Evolutionary conservation across 2,888 invertebrate species (phyloP).

Genomic region (Melangyna quadrimaculata): DNA sequence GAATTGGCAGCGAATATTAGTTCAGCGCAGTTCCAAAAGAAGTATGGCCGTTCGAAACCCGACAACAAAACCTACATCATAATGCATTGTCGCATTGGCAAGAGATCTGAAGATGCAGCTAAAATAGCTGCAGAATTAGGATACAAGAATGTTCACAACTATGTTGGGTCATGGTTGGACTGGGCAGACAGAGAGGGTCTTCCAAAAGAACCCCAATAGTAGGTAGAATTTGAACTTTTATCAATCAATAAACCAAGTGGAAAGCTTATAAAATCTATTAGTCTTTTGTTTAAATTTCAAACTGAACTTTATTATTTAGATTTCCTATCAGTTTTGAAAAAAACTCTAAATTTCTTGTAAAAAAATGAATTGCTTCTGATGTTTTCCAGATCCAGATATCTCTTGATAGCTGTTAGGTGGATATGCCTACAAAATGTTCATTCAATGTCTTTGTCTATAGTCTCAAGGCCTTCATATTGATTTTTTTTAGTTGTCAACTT

Average conservation of each 20-base stretch:
- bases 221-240: background rate
- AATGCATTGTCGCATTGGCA: slow-evolving; percentile 86
- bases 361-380: background rate
- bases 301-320: background rate
- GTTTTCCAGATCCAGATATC: background rate
- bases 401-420: background rate
- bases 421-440: background rate
- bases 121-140: slow-evolving; percentile 80
- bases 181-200: slow-evolving; percentile 78
- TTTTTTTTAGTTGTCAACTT: background rate
- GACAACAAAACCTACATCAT: slow-evolving; percentile 83
- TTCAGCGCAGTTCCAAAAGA: slow-evolving; percentile 82
- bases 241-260: slow-evolving; percentile 5
- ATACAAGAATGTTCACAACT: slow-evolving; percentile 77
- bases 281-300: slow-evolving; percentile 5
- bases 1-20: slow-evolving; percentile 72
- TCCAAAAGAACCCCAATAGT: slow-evolving; percentile 70
- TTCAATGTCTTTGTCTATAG: background rate
- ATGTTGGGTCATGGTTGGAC: slow-evolving; percentile 79
- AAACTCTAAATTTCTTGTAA: background rate
- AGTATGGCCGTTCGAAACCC: slow-evolving; percentile 84
- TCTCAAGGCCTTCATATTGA: background rate
- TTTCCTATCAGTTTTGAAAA: background rate
- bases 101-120: slow-evolving; percentile 85
- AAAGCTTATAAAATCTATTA: background rate